Evolutionary conservation across 2,113 vertebrate species (phyloP), one percentile per base, ranked within the genome.

Genomic region (Micromys minutus): DNA sequence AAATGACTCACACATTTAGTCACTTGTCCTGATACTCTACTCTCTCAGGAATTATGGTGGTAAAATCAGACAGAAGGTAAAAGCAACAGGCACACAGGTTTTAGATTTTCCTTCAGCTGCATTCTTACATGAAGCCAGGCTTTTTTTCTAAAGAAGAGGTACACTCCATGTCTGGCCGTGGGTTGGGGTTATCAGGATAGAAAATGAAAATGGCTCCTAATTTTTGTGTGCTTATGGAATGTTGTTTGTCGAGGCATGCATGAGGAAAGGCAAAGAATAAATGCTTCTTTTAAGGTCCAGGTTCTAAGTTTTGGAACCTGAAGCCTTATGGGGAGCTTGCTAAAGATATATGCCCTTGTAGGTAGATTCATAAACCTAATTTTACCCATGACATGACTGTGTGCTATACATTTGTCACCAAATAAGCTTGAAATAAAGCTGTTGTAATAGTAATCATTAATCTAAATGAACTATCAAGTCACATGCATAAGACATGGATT

Each of bases 1-100:
- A 85, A 31, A 13, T 65, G 57, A 74, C 42, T 83, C 83, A 84
- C 81, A 76, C 84, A 29, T 86, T 52, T n/a, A 79, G 34, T 89
- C 29, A 93, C 26, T 94, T 86, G 13, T 75, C 55, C 13, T 83
- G 67, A 79, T 8, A 65, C 47, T 81, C 74, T 45, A 55, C 36
- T 77, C 36, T 89, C 72, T 87, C 50, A 92, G 92, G 72, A 91
- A 86, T n/a, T 88, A 11, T 89, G 21, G 3, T 83, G 42, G 26
- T 83, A 72, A 95, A 97, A 45, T 72, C 95, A 92, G 45, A 80
- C 7, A 90, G 39, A 87, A 89, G 61, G 19, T 71, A 22, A 87
- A 63, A 90, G 45, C 22, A 81, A 80, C 8, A 75, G 13, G n/a
- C 61, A 89, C 34, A 13, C 2, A 96, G 55, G 5, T 42, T 69